Evolutionary conservation across 2,888 invertebrate genomes (phyloP), one percentile per base, ranked within the genome.

Genomic region (Plutella xylostella): DNA sequence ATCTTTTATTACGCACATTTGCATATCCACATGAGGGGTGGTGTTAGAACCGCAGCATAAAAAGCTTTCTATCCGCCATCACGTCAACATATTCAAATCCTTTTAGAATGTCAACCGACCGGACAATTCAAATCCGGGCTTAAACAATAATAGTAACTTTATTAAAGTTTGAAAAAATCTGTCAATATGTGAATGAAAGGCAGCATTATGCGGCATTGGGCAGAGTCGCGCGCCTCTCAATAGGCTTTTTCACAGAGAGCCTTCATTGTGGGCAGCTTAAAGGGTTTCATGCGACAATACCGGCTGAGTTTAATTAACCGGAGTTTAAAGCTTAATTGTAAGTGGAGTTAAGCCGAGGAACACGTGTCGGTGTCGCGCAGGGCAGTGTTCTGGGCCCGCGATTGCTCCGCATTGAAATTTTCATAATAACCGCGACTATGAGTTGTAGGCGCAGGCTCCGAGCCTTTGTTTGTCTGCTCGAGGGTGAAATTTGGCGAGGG

Each of bases 271-370:
- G 69, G 60, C 63, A 64, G 67, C 65, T 75, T 69, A 75, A 75
- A 77, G 75, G 78, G 76, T 67, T 65, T 68, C 65, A 55, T 55
- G 70, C 70, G 74, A 77, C 76, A 77, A 79, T 75, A 69, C 71
- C 65, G 67, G 63, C 68, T 62, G 68, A 63, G 79, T 73, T 82
- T 79, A 82, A 82, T 82, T 82, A 82, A 79, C 77, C 78, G 73
- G 66, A 65, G 75, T 71, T 79, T 79, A 72, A 78, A 72, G 76
- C 77, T 78, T 78, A 78, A 79, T 82, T 82, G 76, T 79, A 68
- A 78, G 76, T 73, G 72, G 72, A 71, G 74, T 74, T 79, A 76
- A 82, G 76, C 80, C 63, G 61, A 52, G 61, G 64, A 70, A 80
- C 82, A 82, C 82, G 82, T 79, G 82, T 80, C 72, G 63, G 63